A percentile compares a stretch with the other conserved stretches of the same genome.
These are phyloP conservation scores for Thunnus maccoyii DNA, from an alignment of 2,113 vertebrate species.

Conservation along the genomic window DNA sequence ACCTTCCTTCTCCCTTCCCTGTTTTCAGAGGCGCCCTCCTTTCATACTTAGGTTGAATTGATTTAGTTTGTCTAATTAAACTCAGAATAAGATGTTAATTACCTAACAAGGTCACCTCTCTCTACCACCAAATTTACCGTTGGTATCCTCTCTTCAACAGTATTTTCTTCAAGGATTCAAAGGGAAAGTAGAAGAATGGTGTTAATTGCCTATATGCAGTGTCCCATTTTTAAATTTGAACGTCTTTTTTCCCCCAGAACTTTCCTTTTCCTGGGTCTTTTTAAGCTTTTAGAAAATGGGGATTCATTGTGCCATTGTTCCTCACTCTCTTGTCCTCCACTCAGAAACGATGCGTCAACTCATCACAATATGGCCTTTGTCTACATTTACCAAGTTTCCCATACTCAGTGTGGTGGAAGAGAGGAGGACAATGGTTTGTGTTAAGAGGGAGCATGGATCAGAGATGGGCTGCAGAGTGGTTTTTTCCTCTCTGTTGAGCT, in stretches of 20 bases:
- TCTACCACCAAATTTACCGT: conserved; percentile 83
- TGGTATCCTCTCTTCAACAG: conserved; percentile 80
- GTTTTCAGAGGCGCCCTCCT: conserved; percentile 80
- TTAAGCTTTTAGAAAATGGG: conserved; percentile 80
- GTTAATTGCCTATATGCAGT: conserved; percentile 86
- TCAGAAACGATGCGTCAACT: conserved; percentile 83
- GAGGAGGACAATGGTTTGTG: conserved; percentile 62
- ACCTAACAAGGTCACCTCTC: conserved; percentile 88
- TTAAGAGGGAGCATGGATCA: conserved; percentile 63
- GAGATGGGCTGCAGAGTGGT: conserved; percentile 14
- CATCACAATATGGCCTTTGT: conserved; percentile 84
- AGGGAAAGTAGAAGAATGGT: conserved; percentile 83
- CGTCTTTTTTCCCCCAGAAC: conserved; percentile 66
- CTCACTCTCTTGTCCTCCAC: conserved; percentile 74
- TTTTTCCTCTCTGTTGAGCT: conserved; percentile 9
- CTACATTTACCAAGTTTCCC: conserved; percentile 78
- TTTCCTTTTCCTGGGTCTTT: conserved; percentile 78
- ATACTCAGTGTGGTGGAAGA: conserved; percentile 61
- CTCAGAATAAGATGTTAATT: conserved; percentile 89
- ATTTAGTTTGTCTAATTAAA: conserved; percentile 90
- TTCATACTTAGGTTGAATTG: conserved; percentile 87
- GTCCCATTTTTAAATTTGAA: conserved; percentile 85
- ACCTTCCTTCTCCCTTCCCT: conserved; percentile 75
- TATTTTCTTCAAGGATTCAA: conserved; percentile 82
- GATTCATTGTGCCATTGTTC: conserved; percentile 84